Conservation (phyloP, 1,140 invertebrate genomes). For the Oscheius sp. region DNA sequence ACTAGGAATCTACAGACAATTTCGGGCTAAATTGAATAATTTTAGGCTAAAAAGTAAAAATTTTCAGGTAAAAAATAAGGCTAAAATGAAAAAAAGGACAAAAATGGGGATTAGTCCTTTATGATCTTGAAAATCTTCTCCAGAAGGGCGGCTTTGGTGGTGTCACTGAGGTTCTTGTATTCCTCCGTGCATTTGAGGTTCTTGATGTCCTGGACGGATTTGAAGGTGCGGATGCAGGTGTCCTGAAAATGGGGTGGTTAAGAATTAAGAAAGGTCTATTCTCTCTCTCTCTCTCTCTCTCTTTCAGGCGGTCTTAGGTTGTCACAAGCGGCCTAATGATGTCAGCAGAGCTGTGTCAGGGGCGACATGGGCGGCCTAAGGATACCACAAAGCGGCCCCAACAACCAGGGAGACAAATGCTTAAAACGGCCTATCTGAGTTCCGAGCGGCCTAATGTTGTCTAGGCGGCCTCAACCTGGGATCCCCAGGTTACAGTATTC, state of each 20-base stretch:
- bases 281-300: no score
- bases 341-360: no score
- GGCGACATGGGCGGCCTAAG: no score
- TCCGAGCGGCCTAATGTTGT: no score
- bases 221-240: constrained; percentile 48
- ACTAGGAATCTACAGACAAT: neutral
- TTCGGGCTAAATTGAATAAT: neutral
- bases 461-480: no score
- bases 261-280: neutral
- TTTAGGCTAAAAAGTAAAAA: neutral
- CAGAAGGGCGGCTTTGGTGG: constrained; percentile 47
- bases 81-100: neutral
- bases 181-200: constrained; percentile 42
- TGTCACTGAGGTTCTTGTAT: constrained; percentile 49
- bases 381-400: no score
- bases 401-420: no score
- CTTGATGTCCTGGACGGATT: constrained; percentile 42
- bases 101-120: neutral
- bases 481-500: no score
- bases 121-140: constrained; percentile 48
- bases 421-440: no score
- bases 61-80: neutral
- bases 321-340: no score
- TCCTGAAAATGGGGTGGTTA: constrained; percentile 42
- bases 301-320: no score